Conservation (phyloP, 2,113 vertebrate genomes). For the Poicephalus gulielmi region DNA sequence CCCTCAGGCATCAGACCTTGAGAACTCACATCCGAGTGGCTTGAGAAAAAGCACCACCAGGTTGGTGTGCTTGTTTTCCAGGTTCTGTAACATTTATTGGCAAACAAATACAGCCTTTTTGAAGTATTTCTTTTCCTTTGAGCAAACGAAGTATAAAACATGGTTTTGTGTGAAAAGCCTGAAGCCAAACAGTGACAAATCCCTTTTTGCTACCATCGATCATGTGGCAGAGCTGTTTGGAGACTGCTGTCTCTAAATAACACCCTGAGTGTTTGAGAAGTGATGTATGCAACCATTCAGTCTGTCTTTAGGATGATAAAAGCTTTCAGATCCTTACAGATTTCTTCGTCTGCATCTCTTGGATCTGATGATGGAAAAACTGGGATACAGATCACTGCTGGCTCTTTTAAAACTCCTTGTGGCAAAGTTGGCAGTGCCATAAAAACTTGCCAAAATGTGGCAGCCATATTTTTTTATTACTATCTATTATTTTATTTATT, state of each 20-base stretch:
- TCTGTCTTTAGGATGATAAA: constrained; percentile 19
- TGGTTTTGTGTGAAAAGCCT: not conserved
- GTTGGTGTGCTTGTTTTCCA: not conserved
- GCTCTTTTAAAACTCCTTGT: not conserved
- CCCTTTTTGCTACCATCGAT: not conserved
- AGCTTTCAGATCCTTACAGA: not conserved
- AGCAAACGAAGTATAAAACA: not conserved
- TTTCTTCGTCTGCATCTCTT: not conserved
- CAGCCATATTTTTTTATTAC: not conserved
- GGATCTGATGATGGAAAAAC: not conserved
- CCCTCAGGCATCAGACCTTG: not conserved
- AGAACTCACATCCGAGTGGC: fast-evolving
- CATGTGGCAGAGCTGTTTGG: not conserved
- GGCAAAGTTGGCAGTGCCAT: not conserved
- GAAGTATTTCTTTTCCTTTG: not conserved
- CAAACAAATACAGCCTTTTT: not conserved
- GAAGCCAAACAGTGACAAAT: not conserved
- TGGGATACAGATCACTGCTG: not conserved
- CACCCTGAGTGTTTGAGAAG: not conserved
- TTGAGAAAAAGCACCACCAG: not conserved
- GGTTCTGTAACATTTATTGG: not conserved
- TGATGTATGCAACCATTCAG: not conserved
- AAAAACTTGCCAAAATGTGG: not conserved
- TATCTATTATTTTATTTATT: not conserved
- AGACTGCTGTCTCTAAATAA: constrained; percentile 19